These are phyloP conservation scores for Dyspetes luteomarginatus DNA, from an alignment of 2,888 invertebrate species.

Conservation along the genomic window DNA sequence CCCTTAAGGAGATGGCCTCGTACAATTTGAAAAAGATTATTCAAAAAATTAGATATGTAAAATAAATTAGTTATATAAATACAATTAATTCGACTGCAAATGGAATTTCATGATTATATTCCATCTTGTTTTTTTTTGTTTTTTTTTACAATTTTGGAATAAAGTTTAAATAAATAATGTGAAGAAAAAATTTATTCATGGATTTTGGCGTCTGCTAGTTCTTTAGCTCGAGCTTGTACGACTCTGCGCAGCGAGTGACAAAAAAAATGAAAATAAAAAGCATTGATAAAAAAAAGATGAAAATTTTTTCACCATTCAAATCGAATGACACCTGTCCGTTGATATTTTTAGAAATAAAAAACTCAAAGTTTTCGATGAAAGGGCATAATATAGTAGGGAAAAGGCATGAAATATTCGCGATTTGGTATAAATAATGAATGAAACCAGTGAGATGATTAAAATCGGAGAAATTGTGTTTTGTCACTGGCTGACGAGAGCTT, in stretches of 20 bases:
- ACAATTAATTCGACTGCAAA: neutral
- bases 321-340: no score
- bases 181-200: slow-evolving; percentile 24
- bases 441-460: neutral
- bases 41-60: no score
- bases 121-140: neutral
- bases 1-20: no score
- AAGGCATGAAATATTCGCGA: neutral
- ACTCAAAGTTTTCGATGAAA: no score
- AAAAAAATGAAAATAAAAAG: neutral
- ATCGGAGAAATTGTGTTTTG: neutral
- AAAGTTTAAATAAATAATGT: no score
- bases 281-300: neutral
- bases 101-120: neutral
- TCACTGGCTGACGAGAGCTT: neutral
- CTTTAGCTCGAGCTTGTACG: neutral
- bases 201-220: slow-evolving; percentile 5
- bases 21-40: no score
- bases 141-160: neutral
- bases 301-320: no score
- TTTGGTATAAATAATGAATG: neutral
- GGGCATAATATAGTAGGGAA: neutral
- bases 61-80: no score
- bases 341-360: no score
- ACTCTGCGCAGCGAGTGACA: neutral